phyloP scores from a whole-genome alignment of 2,113 vertebrate genomes.

The Crypturellus undulatus region DNA sequence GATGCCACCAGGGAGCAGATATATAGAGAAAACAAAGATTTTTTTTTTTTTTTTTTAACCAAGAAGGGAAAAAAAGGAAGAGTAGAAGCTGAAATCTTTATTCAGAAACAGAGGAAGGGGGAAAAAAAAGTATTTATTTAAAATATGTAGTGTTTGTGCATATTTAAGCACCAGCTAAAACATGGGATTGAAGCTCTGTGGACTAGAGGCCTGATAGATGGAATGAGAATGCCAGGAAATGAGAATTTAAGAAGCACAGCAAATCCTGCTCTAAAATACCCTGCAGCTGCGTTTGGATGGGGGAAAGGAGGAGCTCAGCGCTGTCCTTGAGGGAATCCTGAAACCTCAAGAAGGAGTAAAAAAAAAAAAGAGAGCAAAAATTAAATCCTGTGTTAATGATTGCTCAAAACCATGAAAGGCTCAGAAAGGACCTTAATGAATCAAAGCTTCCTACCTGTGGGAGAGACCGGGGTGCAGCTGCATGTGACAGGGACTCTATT shows the following conservation, averaged over 20 bases:
- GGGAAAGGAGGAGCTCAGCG: neutral
- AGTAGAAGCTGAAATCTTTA: neutral
- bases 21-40: no score
- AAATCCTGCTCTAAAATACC: neutral
- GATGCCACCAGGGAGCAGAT: neutral
- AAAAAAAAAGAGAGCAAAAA: neutral
- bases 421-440: neutral
- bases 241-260: neutral
- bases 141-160: neutral
- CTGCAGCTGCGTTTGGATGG: neutral
- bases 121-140: neutral
- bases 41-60: neutral
- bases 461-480: accelerated
- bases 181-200: neutral
- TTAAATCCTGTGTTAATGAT: neutral
- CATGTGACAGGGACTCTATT: neutral
- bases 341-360: neutral
- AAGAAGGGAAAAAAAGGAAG: neutral
- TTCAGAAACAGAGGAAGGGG: neutral
- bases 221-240: neutral
- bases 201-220: neutral
- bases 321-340: neutral
- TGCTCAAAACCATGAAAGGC: neutral
- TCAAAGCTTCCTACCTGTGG: neutral
- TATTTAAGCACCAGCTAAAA: neutral